These are phyloP conservation scores for Idris sp. DNA, from an alignment of 1,140 invertebrate genomes.

Conservation along the genomic window DNA sequence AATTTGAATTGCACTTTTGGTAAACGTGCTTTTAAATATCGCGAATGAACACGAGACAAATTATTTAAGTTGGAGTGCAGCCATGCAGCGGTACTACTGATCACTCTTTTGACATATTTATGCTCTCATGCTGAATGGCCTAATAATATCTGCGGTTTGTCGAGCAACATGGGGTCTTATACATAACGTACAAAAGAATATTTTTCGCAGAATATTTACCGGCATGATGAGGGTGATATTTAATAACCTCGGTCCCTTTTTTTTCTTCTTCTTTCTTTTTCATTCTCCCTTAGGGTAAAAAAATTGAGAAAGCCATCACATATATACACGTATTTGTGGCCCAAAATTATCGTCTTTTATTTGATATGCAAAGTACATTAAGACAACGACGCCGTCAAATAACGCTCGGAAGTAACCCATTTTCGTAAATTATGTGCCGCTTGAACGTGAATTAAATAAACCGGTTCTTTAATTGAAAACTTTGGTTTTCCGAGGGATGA, in stretches of 20 bases:
- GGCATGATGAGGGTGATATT: slow-evolving; percentile 56
- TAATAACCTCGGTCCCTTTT: slow-evolving; percentile 61
- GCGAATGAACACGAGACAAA: slow-evolving; percentile 21
- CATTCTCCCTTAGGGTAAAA: slow-evolving; percentile 55
- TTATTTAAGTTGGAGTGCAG: slow-evolving; percentile 24
- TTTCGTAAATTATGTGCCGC: not conserved
- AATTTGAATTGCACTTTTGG: slow-evolving; percentile 26
- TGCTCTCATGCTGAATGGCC: slow-evolving; percentile 54
- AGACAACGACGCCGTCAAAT: slow-evolving; percentile 1
- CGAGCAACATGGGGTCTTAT: slow-evolving; percentile 47
- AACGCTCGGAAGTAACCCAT: not conserved
- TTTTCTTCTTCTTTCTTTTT: no score
- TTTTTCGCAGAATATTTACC: slow-evolving; percentile 60
- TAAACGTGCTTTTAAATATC: slow-evolving; percentile 27
- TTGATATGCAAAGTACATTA: slow-evolving; percentile 17
- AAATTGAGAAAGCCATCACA: slow-evolving; percentile 36
- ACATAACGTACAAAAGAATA: slow-evolving; percentile 52
- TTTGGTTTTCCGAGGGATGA: slow-evolving; percentile 14
- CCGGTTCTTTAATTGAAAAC: slow-evolving; percentile 32
- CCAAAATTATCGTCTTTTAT: slow-evolving; percentile 7
- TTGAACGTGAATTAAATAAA: slow-evolving; percentile 27
- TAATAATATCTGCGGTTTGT: slow-evolving; percentile 60
- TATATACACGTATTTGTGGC: not conserved
- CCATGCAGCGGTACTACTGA: slow-evolving; percentile 26
- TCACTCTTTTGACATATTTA: slow-evolving; percentile 61